A percentile compares a stretch with the other conserved stretches of the same genome.
Evolutionary conservation across 2,797 vertebrate genomes (phyloP).

Genomic region (Pelobates cultripes): DNA sequence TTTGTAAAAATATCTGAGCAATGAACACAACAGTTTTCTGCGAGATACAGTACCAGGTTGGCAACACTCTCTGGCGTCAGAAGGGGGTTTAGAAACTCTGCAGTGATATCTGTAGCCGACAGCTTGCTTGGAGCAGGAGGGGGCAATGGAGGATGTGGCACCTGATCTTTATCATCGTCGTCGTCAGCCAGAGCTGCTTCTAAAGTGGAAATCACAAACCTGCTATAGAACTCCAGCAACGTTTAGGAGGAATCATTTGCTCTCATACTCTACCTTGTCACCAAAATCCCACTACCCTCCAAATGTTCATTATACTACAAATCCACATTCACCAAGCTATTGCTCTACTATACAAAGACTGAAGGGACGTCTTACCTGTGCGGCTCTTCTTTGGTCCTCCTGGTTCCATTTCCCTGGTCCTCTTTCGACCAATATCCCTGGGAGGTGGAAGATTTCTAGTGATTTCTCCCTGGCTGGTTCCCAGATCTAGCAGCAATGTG

Average conservation of each 20-base stretch:
- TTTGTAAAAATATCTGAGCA: no score
- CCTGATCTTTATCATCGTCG: conserved; percentile 89
- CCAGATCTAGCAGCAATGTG: conserved; percentile 89
- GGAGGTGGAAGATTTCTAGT: conserved; percentile 80
- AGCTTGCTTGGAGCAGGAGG: conserved; percentile 71
- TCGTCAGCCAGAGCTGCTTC: conserved; percentile 87
- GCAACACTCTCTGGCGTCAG: conserved; percentile 89
- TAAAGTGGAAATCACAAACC: conserved; percentile 56
- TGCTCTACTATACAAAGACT: no score
- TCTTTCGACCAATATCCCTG: conserved; percentile 79
- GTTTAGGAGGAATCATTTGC: no score
- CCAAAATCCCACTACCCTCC: no score
- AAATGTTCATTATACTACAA: no score
- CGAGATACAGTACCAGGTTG: conserved; percentile 80
- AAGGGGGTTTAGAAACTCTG: conserved; percentile 88
- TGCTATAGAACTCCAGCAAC: no score
- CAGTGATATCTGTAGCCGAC: conserved; percentile 90
- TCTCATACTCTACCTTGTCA: no score
- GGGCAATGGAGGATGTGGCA: conserved; percentile 68
- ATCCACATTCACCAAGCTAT: no score
- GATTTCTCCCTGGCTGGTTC: conserved; percentile 89
- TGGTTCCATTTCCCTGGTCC: conserved; percentile 82
- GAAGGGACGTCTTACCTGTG: conserved; percentile 75
- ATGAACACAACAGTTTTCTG: no score
- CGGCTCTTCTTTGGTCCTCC: conserved; percentile 88